Base-by-base conservation (phyloP, 2,797 vertebrate genomes). In the Poeciliopsis presidionis region DNA sequence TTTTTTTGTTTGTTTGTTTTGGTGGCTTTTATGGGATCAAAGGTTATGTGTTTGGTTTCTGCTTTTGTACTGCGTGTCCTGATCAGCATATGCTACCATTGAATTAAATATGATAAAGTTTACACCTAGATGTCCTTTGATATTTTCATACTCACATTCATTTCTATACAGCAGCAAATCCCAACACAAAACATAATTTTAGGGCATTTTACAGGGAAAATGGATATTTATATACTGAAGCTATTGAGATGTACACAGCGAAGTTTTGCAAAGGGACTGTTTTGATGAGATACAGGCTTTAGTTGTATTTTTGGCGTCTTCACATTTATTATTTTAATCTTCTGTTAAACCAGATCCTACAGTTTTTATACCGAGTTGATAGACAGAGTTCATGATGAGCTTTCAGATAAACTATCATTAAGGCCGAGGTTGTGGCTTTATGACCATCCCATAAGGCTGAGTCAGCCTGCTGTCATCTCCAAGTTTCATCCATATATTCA, bases 21-120 rank as follows among this genome's bases (percentile, higher is more conserved):
- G 75, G 87, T 89, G 84, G 88, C 84, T 71, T 90, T 86, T 90
- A 90, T 73, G 90, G 91, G 93, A 90, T 92, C 90, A 93, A 70
- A 89, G 92, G 89, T 89, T 82, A 87, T 86, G 86, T 87, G 82
- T 93, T 86, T 90, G 84, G 77, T 91, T 75, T 84, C 84, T 90
- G 93, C 91, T 94, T 95, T 95, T 94, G 90, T 94, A 93, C 91
- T 73, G 86, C 14, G 82, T 93, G 88, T 92, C 89, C 80, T 94
- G 86, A 90, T 94, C 84, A 92, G 59, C 67, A 79, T 93, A 93
- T 92, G 89, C 90, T 92, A 93, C 88, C 86, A 82, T 91, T 89
- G 87, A 93, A 95, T 95, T 93, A 95, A 95, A 93, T 81, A 84
- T 91, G 91, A 88, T 88, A 80, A 88, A 78, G 65, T 85, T 80